These are phyloP conservation scores for Catocala sponsa DNA, from an alignment of 2,888 invertebrate species.

Conservation along the genomic window DNA sequence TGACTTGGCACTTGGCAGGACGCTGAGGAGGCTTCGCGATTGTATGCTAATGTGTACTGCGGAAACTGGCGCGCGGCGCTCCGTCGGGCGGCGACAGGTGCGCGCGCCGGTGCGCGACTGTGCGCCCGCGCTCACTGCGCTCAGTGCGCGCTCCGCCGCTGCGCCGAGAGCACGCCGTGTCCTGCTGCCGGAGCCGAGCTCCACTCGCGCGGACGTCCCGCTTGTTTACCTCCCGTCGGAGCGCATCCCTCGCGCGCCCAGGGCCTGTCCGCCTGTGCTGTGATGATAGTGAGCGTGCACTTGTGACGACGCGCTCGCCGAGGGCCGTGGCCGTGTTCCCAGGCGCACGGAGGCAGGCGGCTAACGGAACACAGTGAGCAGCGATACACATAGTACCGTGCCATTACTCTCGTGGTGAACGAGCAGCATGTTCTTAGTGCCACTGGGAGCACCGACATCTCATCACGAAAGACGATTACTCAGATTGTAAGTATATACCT, in stretches of 20 bases:
- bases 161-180: constrained; percentile 5
- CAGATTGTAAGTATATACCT: constrained; percentile 9
- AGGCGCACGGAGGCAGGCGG: too few species aligned
- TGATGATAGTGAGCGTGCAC: too few species aligned
- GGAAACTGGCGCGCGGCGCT: background rate
- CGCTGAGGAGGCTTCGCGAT: constrained; percentile 10
- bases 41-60: constrained; percentile 17
- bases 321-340: too few species aligned
- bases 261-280: too few species aligned
- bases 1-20: constrained; percentile 9
- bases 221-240: too few species aligned
- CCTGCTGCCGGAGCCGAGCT: background rate
- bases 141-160: constrained; percentile 10
- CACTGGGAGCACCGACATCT: background rate
- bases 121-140: background rate
- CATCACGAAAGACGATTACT: background rate
- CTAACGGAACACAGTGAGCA: too few species aligned
- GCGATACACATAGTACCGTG: too few species aligned
- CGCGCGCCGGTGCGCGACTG: too few species aligned
- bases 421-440: constrained; percentile 9
- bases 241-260: background rate
- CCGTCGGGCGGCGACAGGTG: background rate
- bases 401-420: too few species aligned
- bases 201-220: background rate
- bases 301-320: too few species aligned